Percentiles rank a stretch among this genome's conserved stretches.
phyloP scores from a whole-genome alignment of 2,113 vertebrate species.

The Gracilinanus agilis region DNA sequence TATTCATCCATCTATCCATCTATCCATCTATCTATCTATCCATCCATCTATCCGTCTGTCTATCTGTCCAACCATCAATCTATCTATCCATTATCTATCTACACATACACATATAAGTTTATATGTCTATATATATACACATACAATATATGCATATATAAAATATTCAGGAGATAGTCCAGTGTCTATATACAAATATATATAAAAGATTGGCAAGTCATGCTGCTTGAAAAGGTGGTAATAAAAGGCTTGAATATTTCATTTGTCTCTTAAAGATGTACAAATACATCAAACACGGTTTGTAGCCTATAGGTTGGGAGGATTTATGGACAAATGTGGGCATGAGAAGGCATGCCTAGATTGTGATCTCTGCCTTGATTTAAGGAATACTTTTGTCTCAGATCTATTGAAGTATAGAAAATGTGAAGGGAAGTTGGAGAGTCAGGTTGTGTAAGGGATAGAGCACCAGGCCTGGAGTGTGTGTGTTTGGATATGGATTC shows the following conservation, averaged over 20 bases:
- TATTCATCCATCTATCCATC: no score
- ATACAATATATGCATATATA: no score
- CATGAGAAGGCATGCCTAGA: neutral
- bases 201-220: neutral
- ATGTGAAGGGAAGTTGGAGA: neutral
- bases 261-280: neutral
- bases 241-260: neutral
- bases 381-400: neutral
- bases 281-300: neutral
- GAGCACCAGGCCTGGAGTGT: no score
- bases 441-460: no score
- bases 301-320: neutral
- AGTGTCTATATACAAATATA: neutral
- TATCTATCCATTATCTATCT: no score
- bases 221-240: neutral
- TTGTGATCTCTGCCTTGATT: neutral
- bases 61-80: no score
- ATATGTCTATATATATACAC: no score
- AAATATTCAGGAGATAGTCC: no score
- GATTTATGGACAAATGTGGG: neutral
- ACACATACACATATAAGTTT: neutral
- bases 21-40: no score
- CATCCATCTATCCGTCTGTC: no score
- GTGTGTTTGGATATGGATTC: no score
- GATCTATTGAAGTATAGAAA: neutral